Evolutionary conservation across 2,797 vertebrate genomes (phyloP).

Genomic region (Labeo calbasu): DNA sequence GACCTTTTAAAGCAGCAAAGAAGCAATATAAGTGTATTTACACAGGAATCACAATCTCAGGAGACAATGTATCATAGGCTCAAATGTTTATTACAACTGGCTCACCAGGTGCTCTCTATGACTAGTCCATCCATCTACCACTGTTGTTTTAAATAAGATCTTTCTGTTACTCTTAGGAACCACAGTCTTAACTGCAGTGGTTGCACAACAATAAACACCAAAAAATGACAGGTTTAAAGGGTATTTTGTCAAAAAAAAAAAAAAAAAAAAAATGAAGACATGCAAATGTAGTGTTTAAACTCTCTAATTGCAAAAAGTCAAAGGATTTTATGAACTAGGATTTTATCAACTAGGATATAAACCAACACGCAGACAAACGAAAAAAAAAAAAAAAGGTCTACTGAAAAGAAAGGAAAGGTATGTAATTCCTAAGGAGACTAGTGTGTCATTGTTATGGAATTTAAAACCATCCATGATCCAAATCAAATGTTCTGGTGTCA

Average conservation of each 20-base stretch:
- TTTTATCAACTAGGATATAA: neutral
- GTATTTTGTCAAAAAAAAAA: neutral
- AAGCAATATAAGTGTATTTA: neutral
- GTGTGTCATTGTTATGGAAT: constrained; percentile 34
- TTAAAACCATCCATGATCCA: constrained; percentile 44
- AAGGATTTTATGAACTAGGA: constrained; percentile 5
- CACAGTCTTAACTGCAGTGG: constrained; percentile 3
- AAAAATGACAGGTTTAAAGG: constrained; percentile 11
- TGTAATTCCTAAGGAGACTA: constrained; percentile 38
- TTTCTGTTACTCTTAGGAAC: neutral
- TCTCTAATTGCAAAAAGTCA: neutral
- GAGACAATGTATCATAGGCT: neutral
- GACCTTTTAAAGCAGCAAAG: neutral
- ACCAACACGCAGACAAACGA: neutral
- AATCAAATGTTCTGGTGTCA: constrained; percentile 54
- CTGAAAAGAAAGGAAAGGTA: constrained; percentile 20
- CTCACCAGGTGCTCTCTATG: constrained; percentile 7
- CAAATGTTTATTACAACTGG: constrained; percentile 22
- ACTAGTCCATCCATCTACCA: neutral
- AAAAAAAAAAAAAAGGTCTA: neutral
- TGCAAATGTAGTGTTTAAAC: neutral
- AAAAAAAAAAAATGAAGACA: neutral
- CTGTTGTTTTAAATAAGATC: constrained; percentile 13
- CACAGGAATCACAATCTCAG: neutral
- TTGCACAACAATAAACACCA: constrained; percentile 23